phyloP scores from a whole-genome alignment of 2,797 vertebrate species.

The Diglossa cyanea region DNA sequence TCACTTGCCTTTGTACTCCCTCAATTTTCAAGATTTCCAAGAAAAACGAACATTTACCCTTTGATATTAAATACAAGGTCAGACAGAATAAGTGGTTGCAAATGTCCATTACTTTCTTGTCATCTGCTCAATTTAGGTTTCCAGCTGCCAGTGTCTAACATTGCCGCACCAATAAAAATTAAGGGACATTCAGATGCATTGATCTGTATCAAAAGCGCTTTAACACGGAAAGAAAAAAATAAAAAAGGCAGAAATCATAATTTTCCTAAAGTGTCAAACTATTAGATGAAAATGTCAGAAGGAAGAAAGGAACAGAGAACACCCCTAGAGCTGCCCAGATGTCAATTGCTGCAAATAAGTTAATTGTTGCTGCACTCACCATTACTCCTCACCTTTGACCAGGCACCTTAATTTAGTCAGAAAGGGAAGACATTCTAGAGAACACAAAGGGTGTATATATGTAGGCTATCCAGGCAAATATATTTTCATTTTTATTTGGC shows the following conservation, averaged over 20 bases:
- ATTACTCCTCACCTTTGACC: background rate
- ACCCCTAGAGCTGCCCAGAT: background rate
- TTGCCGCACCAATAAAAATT: constrained; percentile 59
- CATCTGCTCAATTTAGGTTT: constrained; percentile 76
- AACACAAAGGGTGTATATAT: background rate
- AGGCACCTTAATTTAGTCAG: background rate
- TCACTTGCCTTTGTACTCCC: background rate
- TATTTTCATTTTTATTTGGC: background rate
- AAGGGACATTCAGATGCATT: constrained; percentile 70
- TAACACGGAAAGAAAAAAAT: background rate
- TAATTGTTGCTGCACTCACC: background rate
- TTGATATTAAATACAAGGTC: constrained; percentile 74
- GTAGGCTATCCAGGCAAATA: background rate
- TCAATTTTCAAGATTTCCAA: background rate
- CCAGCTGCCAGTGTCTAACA: constrained; percentile 73
- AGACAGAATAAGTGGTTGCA: constrained; percentile 52
- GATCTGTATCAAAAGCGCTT: constrained; percentile 74
- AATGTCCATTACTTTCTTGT: constrained; percentile 68
- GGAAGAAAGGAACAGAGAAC: background rate
- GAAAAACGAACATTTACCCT: constrained; percentile 58
- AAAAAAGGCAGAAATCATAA: constrained; percentile 57
- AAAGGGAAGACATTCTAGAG: background rate
- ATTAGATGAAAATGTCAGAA: constrained; percentile 59
- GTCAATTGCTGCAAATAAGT: background rate
- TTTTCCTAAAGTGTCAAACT: constrained; percentile 54